Base-by-base conservation (phyloP, 1,140 invertebrate genomes). In the Hermetia illucens region DNA sequence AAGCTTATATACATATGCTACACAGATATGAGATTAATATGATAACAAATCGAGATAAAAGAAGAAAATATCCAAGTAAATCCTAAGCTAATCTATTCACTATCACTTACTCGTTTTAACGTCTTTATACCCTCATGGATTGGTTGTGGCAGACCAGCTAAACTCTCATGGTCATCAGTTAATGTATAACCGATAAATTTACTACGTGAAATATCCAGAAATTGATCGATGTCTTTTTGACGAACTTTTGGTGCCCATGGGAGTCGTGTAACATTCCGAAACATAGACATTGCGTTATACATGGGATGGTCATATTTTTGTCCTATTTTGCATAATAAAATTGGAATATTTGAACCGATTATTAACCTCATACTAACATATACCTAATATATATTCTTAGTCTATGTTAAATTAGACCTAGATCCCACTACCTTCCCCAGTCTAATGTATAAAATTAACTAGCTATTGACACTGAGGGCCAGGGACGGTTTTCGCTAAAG, bases 181-280 rank as follows among this genome's bases (percentile, higher is more conserved):
- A 94, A 61, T 35, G 76, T 82, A 58, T 91, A 96, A 1, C 92
- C 91, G 39, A 97, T 84, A 72, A 97, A 98, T 65, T 98, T 98
- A 32, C 83, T 69, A 50, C 94, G 65, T 5, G 90, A 88, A 51
- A 79, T 79, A 51, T 96, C 88, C 42, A 97, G 62, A 63, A 96
- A 97, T 43, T 72, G 68, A 50, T 96, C 88, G 32, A 95, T 79
- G 58, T 94, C 89, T 65, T 85, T 88, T 52, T 89, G 82, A 17
- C 88, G 68, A n/a, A 96, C 91, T 75, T 97, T 97, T 6, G 92
- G 90, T 44, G 80, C 77, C 93, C 92, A 97, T 2, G 93, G 92
- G 43, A 97, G 68, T 40, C 55, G 51, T 8, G 55, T 53, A 8
- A 55, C 56, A n/a, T 54, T 53, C 34, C 53, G 55, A n/a, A n/a